These are phyloP conservation scores for Sitobion miscanthi DNA, from an alignment of 1,140 invertebrate genomes.

Conservation along the genomic window DNA sequence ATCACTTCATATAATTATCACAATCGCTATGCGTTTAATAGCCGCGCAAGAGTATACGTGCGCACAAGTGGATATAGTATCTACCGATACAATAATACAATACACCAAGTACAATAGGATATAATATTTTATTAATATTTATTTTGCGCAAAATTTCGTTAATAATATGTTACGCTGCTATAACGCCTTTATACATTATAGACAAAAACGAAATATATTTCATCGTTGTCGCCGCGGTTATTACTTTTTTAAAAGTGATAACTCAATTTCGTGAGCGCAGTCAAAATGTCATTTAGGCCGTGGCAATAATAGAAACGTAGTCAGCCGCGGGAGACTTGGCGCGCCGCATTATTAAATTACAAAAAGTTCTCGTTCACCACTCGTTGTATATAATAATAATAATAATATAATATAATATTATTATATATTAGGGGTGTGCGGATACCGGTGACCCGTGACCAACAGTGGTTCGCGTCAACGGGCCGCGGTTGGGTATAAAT, in stretches of 20 bases:
- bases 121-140: too few relatives aligned
- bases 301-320: conserved; percentile 25
- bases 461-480: conserved; percentile 24
- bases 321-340: background rate
- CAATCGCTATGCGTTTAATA: too few relatives aligned
- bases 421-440: background rate
- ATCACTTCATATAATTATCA: too few relatives aligned
- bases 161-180: background rate
- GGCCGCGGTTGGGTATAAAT: conserved; percentile 28
- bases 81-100: too few relatives aligned
- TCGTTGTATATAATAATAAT: background rate
- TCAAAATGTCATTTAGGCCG: conserved; percentile 46
- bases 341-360: conserved; percentile 48
- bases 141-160: background rate
- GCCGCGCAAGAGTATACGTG: too few relatives aligned
- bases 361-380: background rate
- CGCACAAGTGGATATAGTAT: too few relatives aligned
- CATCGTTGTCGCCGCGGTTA: background rate
- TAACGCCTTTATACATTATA: background rate
- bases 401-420: background rate
- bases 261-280: conserved; percentile 8
- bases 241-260: conserved; percentile 43
- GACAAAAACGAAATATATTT: conserved; percentile 10
- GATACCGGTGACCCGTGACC: conserved; percentile 42
- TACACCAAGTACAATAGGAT: too few relatives aligned